Base-by-base conservation (phyloP, 2,113 vertebrate species). In the Furnarius figulus region DNA sequence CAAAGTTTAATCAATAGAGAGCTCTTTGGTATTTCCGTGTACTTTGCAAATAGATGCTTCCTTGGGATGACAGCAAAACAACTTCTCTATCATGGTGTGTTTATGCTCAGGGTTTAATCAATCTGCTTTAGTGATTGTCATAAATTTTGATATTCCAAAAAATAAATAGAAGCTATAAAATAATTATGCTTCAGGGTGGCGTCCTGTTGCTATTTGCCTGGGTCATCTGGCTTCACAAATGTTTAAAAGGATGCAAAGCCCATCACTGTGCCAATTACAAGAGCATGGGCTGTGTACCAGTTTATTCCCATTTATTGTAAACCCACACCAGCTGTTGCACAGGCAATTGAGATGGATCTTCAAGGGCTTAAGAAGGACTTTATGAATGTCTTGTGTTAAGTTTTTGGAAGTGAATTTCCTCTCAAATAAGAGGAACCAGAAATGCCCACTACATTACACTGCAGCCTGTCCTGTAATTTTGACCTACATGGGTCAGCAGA, bases 1-100 rank as follows among this genome's bases (percentile, higher is more conserved):
- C 92, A 90, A 95, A 95, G 88, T 92, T 95, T 96, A 96, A 96
- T 96, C 95, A 94, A 96, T 96, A 96, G 65, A 90, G 83, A 94
- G 56, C 49, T 95, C 76, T 96, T 90, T 90, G 90, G 93, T 96
- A 92, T 66, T 93, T 73, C 83, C 30, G 21, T 17, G 40, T 84
- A 56, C 76, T 90, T 93, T 88, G 75, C 68, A 94, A 86, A 92
- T 86, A 92, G 85, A 82, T 90, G 70, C 42, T 94, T 92, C 23
- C 73, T 87, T 78, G 58, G 40, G 68, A 86, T 94, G 92, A 86
- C 68, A 93, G 73, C 65, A 84, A 82, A 96, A 95, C 87, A 94
- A 65, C 73, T 78, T 94, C 62, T 85, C 85, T 78, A 7, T 68
- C 6, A 0, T 30, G 19, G 18, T 75, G 37, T 86, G 76, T 90